These are phyloP conservation scores for Mesembrinibis cayennensis DNA, from an alignment of 2,113 vertebrate genomes.

Conservation along the genomic window DNA sequence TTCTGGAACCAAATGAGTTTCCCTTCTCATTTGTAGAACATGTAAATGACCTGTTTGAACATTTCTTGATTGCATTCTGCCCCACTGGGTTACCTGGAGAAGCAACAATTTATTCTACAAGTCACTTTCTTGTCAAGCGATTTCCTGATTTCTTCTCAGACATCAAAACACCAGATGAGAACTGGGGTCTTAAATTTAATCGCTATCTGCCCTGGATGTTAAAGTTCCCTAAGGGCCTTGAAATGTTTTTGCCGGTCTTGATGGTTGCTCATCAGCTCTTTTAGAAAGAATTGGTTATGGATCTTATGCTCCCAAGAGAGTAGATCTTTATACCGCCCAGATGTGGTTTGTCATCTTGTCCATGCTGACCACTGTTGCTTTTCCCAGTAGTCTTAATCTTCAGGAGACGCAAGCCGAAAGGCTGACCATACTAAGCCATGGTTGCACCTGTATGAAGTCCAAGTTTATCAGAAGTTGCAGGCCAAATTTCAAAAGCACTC, in stretches of 20 bases:
- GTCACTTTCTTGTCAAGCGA: not conserved
- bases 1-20: not conserved
- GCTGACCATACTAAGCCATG: not conserved
- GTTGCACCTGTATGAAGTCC: not conserved
- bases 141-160: not conserved
- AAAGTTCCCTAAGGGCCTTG: not conserved
- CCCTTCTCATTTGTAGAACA: not conserved
- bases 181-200: not conserved
- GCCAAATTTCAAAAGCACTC: not conserved
- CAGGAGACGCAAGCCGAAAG: not conserved
- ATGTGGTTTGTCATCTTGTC: not conserved
- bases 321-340: not conserved
- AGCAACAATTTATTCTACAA: not conserved
- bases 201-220: not conserved
- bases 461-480: not conserved
- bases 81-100: not conserved
- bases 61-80: not conserved
- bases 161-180: not conserved
- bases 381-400: not conserved
- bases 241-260: not conserved
- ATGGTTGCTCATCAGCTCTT: not conserved
- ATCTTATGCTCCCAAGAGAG: not conserved
- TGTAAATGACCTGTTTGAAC: not conserved
- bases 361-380: not conserved
- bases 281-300: not conserved